These are phyloP conservation scores for Podarcis lilfordi DNA, from an alignment of 2,797 vertebrate genomes.

Conservation along the genomic window DNA sequence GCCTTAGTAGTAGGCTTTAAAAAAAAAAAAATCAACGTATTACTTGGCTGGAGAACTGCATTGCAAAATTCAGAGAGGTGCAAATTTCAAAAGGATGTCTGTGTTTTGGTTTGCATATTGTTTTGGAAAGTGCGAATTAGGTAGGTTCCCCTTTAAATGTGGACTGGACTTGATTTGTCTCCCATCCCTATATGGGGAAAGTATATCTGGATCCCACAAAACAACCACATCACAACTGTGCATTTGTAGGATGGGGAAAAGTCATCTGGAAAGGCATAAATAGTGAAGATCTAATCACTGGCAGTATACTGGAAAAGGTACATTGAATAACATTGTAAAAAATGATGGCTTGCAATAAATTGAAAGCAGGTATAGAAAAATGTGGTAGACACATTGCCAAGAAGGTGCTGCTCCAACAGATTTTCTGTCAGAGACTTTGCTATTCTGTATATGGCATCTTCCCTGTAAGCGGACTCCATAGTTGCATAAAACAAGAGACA, in stretches of 20 bases:
- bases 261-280: background rate
- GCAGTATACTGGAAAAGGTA: background rate
- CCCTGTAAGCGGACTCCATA: constrained; percentile 45
- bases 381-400: constrained; percentile 28
- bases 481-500: constrained; percentile 66
- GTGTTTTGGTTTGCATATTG: too few species aligned
- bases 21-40: too few species aligned
- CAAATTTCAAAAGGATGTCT: background rate
- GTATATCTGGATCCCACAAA: too few species aligned
- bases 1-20: too few species aligned
- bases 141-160: too few species aligned
- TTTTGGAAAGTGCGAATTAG: too few species aligned
- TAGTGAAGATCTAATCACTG: constrained; percentile 16
- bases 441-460: constrained; percentile 65
- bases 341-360: background rate
- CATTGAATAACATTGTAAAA: constrained; percentile 39
- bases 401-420: constrained; percentile 29
- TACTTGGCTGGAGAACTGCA: too few species aligned
- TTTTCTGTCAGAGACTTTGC: constrained; percentile 50
- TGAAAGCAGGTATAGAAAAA: constrained; percentile 6
- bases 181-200: too few species aligned
- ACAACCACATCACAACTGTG: background rate
- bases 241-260: background rate
- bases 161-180: too few species aligned
- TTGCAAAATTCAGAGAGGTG: background rate